phyloP scores from a whole-genome alignment of 2,113 vertebrate genomes.

The Oenanthe melanoleuca region DNA sequence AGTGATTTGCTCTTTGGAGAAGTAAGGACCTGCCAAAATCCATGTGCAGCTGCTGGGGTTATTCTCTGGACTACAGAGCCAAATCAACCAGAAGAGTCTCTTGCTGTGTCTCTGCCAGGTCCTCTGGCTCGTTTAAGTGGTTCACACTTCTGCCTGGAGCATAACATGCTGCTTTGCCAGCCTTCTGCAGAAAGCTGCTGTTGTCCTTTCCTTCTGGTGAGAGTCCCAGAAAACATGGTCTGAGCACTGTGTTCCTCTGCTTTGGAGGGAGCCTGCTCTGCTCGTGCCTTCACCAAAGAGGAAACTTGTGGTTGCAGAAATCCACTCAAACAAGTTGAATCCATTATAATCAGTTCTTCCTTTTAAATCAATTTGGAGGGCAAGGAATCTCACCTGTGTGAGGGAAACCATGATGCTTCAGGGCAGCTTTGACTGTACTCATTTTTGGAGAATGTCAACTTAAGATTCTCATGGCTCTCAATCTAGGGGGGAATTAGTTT shows the following conservation, averaged over 20 bases:
- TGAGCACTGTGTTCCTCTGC: background rate
- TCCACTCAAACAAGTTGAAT: background rate
- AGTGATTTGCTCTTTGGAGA: background rate
- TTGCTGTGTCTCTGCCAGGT: slow-evolving; percentile 1
- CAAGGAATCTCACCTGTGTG: background rate
- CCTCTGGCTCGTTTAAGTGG: background rate
- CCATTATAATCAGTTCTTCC: background rate
- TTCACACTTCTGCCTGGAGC: background rate
- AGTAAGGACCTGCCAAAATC: slow-evolving; percentile 19
- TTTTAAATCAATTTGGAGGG: background rate
- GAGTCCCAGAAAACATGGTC: background rate
- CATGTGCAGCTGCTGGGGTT: background rate
- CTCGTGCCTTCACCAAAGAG: background rate
- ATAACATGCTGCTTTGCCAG: background rate
- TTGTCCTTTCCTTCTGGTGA: background rate
- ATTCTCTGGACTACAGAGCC: background rate
- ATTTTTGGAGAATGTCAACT: background rate
- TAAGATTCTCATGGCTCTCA: background rate
- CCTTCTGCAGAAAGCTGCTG: background rate
- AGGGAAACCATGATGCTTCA: background rate
- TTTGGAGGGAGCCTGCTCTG: background rate
- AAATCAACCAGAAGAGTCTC: background rate
- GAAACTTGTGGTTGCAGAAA: background rate
- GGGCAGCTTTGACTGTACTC: background rate
- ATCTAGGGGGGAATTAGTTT: background rate